These are phyloP conservation scores for Pseudomugil gertrudae DNA, from an alignment of 2,797 vertebrate species.

Conservation along the genomic window DNA sequence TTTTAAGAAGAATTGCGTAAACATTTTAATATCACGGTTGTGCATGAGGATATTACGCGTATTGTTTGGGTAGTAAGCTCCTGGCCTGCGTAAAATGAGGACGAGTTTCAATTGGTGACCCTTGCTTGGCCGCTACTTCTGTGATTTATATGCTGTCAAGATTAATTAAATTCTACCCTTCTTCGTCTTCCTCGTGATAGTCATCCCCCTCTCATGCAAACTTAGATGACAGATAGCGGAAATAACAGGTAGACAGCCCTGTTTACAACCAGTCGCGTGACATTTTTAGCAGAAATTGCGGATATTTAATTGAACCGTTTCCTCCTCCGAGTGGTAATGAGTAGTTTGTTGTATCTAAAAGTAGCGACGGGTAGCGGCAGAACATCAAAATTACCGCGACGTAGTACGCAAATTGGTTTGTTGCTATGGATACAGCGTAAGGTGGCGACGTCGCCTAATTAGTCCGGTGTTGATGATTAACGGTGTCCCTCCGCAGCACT, in stretches of 20 bases:
- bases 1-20: background rate
- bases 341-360: background rate
- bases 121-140: background rate
- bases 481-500: background rate
- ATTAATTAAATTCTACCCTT: conserved; percentile 32
- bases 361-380: background rate
- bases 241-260: background rate
- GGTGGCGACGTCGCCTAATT: conserved; percentile 41
- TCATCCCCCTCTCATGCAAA: conserved; percentile 37
- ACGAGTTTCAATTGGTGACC: too few species aligned
- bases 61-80: background rate
- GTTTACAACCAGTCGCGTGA: background rate
- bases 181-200: conserved; percentile 54
- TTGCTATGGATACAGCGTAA: conserved; percentile 50
- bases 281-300: background rate
- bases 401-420: conserved; percentile 23
- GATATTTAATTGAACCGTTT: background rate
- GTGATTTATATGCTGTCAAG: background rate
- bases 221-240: background rate
- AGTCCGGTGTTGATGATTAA: conserved; percentile 47
- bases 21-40: background rate
- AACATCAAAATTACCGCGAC: too few species aligned
- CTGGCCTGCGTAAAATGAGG: background rate
- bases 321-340: background rate
- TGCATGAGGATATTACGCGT: background rate